Base-by-base conservation (phyloP, 2,888 invertebrate species). In the Trichacis sp. region DNA sequence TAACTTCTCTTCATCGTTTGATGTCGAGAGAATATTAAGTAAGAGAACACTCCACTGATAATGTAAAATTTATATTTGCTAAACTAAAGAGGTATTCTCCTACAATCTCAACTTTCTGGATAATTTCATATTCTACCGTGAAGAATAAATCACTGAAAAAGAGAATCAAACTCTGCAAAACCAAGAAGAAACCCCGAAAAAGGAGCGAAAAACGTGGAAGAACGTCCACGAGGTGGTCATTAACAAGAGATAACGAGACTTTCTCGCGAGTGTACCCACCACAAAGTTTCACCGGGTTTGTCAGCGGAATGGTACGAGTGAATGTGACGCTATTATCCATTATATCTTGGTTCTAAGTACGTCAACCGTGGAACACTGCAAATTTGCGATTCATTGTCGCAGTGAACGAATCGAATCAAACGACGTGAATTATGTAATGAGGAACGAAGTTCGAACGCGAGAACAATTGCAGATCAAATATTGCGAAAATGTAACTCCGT, bases 361-460 rank as follows among this genome's bases (percentile, higher is more conserved):
- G 45, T 45, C 45, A 45, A 17, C 19, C 19, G 12, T 15, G 9
- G 15, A 20, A 19, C 45, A 69, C 64, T 65, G 64, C 57, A 55
- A 48, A 54, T 40, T 62, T 50, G 47, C 61, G 56, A 62, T 72
- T 70, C 73, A 73, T 78, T 71, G 72, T 73, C 68, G 71, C 52
- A 65, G n/a, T 40, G 11, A 9, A 40, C 52, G 69, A 69, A 75
- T 74, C 68, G 68, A 76, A 77, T 75, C 72, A 73, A 75, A 71
- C 53, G 53, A 45, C 62, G 42, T 43, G 33, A 51, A 54, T 40
- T 40, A 15, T 15, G 43, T 52, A 61, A 46, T 49, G 52, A 33
- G 45, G 59, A 72, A 76, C 72, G 70, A 70, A 72, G 72, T 69
- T 61, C 30, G 53, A 63, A 40, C 14, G 40, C 14, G 54, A 61